Evolutionary conservation across 2,797 vertebrate genomes (phyloP).

Genomic region (Antennarius maculatus): DNA sequence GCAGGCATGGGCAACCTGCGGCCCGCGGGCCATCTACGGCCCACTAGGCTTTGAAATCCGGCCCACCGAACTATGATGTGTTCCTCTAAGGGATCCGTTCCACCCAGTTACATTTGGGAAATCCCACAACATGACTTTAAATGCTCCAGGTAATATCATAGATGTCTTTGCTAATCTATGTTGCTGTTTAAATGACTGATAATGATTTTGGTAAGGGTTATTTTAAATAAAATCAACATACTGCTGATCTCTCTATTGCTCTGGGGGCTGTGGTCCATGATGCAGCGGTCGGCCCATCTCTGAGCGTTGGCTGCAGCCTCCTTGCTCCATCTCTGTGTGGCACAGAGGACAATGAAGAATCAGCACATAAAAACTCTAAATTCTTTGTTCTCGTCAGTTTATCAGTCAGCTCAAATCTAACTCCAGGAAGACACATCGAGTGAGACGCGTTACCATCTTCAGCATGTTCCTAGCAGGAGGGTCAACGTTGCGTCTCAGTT

Average conservation of each 20-base stretch:
- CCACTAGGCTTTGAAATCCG: too few relatives aligned
- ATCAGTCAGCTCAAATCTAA: neutral
- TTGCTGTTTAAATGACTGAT: too few relatives aligned
- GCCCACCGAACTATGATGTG: too few relatives aligned
- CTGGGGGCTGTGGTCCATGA: slow-evolving; percentile 48
- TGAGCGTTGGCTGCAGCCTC: slow-evolving; percentile 61
- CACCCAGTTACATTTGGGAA: too few relatives aligned
- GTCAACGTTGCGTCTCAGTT: slow-evolving; percentile 43
- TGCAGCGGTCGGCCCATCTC: slow-evolving; percentile 63
- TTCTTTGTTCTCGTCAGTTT: too few relatives aligned
- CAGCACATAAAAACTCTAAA: neutral
- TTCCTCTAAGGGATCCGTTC: too few relatives aligned
- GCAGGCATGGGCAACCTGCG: too few relatives aligned
- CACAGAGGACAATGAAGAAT: slow-evolving; percentile 6
- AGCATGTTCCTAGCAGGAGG: slow-evolving; percentile 63
- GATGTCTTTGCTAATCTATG: too few relatives aligned
- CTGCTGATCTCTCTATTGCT: slow-evolving; percentile 46
- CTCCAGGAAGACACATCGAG: neutral
- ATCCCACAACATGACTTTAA: too few relatives aligned
- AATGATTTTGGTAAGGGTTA: too few relatives aligned
- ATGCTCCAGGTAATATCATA: too few relatives aligned
- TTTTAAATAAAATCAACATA: slow-evolving; percentile 19
- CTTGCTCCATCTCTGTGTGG: slow-evolving; percentile 58
- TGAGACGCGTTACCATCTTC: slow-evolving; percentile 57
- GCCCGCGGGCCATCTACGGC: too few relatives aligned